Evolutionary conservation across 1,140 invertebrate species (phyloP), one percentile per base, ranked within the genome.

Genomic region (Wasmannia auropunctata): DNA sequence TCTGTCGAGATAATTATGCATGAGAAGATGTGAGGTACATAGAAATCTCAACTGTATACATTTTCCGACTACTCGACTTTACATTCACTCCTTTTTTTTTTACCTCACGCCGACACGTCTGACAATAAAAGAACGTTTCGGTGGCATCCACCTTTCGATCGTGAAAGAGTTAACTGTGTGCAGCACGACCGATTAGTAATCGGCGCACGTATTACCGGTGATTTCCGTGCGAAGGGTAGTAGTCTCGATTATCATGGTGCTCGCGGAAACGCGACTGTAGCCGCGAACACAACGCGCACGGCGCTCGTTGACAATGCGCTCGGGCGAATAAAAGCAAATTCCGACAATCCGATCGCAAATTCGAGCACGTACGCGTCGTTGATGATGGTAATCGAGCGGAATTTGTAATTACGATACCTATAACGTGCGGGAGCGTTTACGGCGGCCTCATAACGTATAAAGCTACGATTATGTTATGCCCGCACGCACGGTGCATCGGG

Each of bases 331-430:
- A 90, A 90, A 87, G 74, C 86, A 85, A 89, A 90, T 80, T 87
- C 80, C 87, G 54, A 25, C 74, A 70, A 90, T 89, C 69, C 88
- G 79, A 90, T 90, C 88, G 86, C 88, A 86, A 90, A 89, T 90
- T 90, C 88, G 62, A 56, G 67, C 89, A 90, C 89, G 89, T 90
- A 90, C 49, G 65, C 56, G 56, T 60, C 63, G 69, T 77, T 88
- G 84, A 86, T 86, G 88, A 56, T 70, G 79, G 88, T 90, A 90
- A 90, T 90, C 88, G 88, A 80, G 79, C 88, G 88, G 88, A 90
- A 90, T 90, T 89, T 85, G 88, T 88, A 90, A 90, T 90, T 90
- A 89, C 88, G 60, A 49, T 65, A 54, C 58, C 79, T 84, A 87
- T 90, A 89, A 87, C 84, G 87, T 58, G 63, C 28, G 51, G 10